phyloP scores from a whole-genome alignment of 1,140 invertebrate genomes.

The Drosophila chauvacae region DNA sequence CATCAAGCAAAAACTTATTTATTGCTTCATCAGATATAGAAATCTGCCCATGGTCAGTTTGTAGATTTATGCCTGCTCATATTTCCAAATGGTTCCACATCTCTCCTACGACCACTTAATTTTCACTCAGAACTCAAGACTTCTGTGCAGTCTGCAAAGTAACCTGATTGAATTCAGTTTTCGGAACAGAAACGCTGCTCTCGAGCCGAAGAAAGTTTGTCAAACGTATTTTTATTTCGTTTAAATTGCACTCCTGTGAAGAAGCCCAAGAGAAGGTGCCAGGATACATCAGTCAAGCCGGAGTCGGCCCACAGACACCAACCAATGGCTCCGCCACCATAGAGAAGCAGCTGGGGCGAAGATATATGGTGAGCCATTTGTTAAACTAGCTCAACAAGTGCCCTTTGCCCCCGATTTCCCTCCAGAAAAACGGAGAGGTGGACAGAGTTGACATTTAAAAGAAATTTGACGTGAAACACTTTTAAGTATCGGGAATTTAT shows the following conservation, averaged over 20 bases:
- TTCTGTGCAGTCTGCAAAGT: slow-evolving; percentile 20
- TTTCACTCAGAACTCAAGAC: slow-evolving; percentile 44
- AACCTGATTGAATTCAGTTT: slow-evolving; percentile 68
- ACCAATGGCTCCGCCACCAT: slow-evolving; percentile 12
- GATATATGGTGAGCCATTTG: slow-evolving; percentile 74
- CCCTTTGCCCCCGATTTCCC: slow-evolving; percentile 3
- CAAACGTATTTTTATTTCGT: slow-evolving; percentile 59
- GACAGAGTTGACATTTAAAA: slow-evolving; percentile 52
- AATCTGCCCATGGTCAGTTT: slow-evolving; percentile 9
- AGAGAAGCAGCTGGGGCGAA: slow-evolving; percentile 29
- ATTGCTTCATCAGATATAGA: background rate
- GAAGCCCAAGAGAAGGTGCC: slow-evolving; percentile 16
- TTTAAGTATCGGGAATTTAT: slow-evolving; percentile 62
- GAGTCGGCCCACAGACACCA: slow-evolving; percentile 33
- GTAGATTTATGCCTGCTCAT: slow-evolving; percentile 41
- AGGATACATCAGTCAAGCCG: slow-evolving; percentile 59
- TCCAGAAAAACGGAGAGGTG: slow-evolving; percentile 3
- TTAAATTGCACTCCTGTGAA: slow-evolving; percentile 58
- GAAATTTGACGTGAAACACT: slow-evolving; percentile 59
- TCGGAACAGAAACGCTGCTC: background rate
- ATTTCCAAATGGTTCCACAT: slow-evolving; percentile 17
- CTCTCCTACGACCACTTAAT: slow-evolving; percentile 23
- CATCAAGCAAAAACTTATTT: no score
- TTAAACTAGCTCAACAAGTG: slow-evolving; percentile 64
- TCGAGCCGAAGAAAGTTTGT: slow-evolving; percentile 49